A percentile compares a stretch with the other conserved stretches of the same genome.
Conservation (phyloP, 1,140 invertebrate genomes). For the Stenopsyche tienmushanensis region DNA sequence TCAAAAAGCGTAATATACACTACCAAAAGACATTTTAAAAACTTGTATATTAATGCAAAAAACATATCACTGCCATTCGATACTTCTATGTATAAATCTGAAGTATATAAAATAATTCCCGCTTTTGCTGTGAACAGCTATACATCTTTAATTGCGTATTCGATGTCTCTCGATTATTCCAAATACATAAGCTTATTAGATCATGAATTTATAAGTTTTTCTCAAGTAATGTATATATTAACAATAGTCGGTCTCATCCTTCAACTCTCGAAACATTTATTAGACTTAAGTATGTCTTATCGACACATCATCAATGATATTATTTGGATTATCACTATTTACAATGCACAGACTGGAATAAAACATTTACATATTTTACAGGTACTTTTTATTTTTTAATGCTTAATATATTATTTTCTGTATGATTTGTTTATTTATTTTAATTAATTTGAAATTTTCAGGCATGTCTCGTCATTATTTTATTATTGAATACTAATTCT, state of each 20-base stretch:
- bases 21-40: constrained; percentile 30
- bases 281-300: constrained; percentile 24
- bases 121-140: too few species aligned
- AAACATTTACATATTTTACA: constrained; percentile 31
- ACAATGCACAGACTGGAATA: constrained; percentile 27
- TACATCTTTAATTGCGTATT: too few species aligned
- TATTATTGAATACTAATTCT: constrained; percentile 14
- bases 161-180: too few species aligned
- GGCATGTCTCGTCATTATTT: constrained; percentile 10
- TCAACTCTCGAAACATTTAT: constrained; percentile 25
- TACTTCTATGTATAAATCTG: too few species aligned
- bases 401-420: background rate
- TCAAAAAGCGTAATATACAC: constrained; percentile 29
- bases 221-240: background rate
- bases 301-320: constrained; percentile 27
- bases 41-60: constrained; percentile 9
- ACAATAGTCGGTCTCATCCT: constrained; percentile 18
- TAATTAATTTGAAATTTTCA: constrained; percentile 5
- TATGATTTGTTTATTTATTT: constrained; percentile 2
- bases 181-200: too few species aligned
- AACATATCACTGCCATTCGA: constrained; percentile 4
- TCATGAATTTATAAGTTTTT: too few species aligned
- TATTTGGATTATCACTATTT: constrained; percentile 28
- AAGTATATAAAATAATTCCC: too few species aligned
- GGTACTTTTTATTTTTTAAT: constrained; percentile 15